Conservation (phyloP, 1,140 invertebrate species). For the Branchinecta lindahli region DNA sequence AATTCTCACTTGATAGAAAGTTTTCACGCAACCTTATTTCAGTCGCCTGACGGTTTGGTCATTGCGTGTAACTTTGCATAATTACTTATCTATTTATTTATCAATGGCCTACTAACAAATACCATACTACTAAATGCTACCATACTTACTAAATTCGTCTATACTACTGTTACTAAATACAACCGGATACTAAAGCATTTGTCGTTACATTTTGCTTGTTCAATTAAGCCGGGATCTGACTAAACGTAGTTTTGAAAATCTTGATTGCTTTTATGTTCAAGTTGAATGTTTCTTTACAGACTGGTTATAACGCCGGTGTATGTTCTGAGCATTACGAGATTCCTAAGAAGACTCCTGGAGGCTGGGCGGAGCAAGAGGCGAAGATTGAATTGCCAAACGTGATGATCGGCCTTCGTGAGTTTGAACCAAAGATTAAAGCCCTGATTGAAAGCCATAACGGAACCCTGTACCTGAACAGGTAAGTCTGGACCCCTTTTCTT, state of each 20-base stretch:
- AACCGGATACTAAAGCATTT: no score
- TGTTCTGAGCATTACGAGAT: conserved; percentile 31
- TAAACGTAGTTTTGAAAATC: conserved; percentile 9
- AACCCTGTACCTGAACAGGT: conserved; percentile 52
- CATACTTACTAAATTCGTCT: neutral
- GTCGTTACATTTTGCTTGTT: no score
- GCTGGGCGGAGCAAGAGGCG: conserved; percentile 57
- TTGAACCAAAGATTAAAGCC: conserved; percentile 45
- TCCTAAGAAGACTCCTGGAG: conserved; percentile 37
- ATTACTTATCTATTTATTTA: no score
- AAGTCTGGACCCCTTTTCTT: conserved; percentile 20
- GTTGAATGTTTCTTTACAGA: no score
- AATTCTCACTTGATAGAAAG: no score
- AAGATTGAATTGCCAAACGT: conserved; percentile 50
- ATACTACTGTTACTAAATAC: neutral
- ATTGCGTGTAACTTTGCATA: no score
- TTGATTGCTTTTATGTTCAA: no score
- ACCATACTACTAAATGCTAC: no score
- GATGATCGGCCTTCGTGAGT: conserved; percentile 44
- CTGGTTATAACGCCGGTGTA: no score
- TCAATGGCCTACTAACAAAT: no score
- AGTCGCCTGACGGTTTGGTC: no score
- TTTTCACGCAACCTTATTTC: no score
- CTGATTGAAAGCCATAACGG: conserved; percentile 52
- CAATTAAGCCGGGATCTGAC: neutral